Percentiles rank a stretch among this genome's conserved stretches.
Conservation (phyloP, 2,113 vertebrate species). For the Pteruthius melanotis region DNA sequence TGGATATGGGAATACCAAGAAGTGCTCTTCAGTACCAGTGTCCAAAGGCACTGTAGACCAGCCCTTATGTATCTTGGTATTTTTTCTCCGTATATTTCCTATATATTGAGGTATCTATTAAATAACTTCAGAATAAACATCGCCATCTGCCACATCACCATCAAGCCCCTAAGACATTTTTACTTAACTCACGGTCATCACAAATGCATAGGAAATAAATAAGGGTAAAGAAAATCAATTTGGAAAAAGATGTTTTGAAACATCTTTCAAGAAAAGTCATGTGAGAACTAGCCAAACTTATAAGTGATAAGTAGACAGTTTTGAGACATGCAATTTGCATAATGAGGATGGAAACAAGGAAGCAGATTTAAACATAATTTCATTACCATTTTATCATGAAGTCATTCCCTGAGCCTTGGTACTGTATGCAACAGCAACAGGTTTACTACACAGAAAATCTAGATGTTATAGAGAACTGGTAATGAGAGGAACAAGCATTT, state of each 20-base stretch:
- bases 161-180: not conserved
- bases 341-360: conserved; percentile 17
- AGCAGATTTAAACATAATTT: conserved; percentile 16
- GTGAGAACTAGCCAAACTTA: conserved; percentile 11
- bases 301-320: conserved; percentile 28
- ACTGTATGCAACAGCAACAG: not conserved
- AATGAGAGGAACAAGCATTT: not conserved
- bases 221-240: not conserved
- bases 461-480: not conserved
- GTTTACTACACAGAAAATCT: not conserved
- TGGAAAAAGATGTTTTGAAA: conserved; percentile 24
- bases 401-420: not conserved
- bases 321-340: conserved; percentile 1
- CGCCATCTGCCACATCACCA: not conserved
- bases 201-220: not conserved
- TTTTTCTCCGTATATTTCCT: not conserved
- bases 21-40: not conserved
- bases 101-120: not conserved
- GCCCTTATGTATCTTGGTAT: not conserved
- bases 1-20: not conserved
- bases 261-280: not conserved
- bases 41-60: not conserved
- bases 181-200: not conserved
- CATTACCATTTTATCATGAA: not conserved
- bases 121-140: conserved; percentile 8